Percentiles rank a stretch among this genome's conserved stretches.
These are phyloP conservation scores for Melanotaenia duboulayi DNA, from an alignment of 2,113 vertebrate genomes.

Conservation along the genomic window DNA sequence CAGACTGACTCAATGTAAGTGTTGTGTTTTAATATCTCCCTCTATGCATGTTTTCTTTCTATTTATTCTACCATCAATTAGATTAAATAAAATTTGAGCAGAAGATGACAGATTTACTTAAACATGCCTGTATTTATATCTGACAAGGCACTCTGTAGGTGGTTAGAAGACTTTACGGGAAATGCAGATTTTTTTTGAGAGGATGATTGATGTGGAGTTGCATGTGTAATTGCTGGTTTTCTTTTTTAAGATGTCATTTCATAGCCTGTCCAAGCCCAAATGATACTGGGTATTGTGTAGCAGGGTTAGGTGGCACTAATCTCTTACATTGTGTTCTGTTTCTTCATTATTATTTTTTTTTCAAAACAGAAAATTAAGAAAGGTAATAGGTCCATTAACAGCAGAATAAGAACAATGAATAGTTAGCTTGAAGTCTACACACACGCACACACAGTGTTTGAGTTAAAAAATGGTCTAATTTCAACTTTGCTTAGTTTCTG, in stretches of 20 bases:
- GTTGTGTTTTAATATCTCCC: neutral
- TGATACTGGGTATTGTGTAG: neutral
- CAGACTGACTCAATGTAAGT: neutral
- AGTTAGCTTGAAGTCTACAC: neutral
- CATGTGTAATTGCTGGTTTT: conserved; percentile 22
- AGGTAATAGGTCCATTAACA: neutral
- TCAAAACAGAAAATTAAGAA: neutral
- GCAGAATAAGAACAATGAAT: neutral
- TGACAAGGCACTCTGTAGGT: conserved; percentile 18
- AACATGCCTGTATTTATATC: conserved; percentile 20
- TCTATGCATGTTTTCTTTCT: neutral
- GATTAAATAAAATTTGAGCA: conserved; percentile 20
- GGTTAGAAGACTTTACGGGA: conserved; percentile 22
- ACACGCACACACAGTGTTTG: neutral
- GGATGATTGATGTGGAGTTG: conserved; percentile 10
- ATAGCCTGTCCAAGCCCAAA: neutral
- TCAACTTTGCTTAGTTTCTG: conserved; percentile 8
- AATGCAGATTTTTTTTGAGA: conserved; percentile 18
- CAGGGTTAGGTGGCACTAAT: neutral
- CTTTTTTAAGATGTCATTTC: neutral
- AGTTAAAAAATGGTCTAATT: neutral
- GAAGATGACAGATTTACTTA: conserved; percentile 1
- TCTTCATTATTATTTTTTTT: neutral
- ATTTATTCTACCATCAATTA: neutral
- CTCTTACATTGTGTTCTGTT: neutral